Conservation (phyloP, 2,797 vertebrate genomes). For the Gephyroberyx darwinii region DNA sequence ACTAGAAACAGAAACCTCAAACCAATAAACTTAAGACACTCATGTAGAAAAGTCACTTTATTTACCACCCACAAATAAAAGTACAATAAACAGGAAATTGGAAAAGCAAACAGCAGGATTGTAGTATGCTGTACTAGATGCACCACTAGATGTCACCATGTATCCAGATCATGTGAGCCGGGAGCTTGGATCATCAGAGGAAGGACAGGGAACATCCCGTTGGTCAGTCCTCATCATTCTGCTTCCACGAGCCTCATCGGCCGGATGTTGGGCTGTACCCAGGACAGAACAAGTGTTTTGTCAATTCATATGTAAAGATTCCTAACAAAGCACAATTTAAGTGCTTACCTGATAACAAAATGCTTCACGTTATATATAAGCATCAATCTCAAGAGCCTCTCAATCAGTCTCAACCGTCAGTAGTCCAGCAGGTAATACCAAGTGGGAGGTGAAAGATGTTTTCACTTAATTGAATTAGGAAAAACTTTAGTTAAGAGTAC, state of each 20-base stretch:
- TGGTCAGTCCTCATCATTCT: constrained; percentile 81
- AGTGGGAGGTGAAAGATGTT: no score
- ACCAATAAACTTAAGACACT: not conserved
- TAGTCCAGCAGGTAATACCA: no score
- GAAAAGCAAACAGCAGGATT: constrained; percentile 15
- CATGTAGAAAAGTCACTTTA: constrained; percentile 42
- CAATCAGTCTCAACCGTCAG: no score
- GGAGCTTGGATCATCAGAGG: constrained; percentile 77
- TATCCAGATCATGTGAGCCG: constrained; percentile 46
- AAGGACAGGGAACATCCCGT: constrained; percentile 77
- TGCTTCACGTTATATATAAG: no score
- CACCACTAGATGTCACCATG: constrained; percentile 67
- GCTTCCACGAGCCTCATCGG: constrained; percentile 66
- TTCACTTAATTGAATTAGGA: no score
- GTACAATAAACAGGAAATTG: not conserved
- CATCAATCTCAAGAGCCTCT: no score
- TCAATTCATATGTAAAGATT: not conserved
- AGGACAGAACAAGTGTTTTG: not conserved
- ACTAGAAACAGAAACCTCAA: not conserved
- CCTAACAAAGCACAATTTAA: not conserved
- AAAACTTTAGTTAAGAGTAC: no score
- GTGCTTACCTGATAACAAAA: not conserved
- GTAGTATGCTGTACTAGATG: constrained; percentile 27
- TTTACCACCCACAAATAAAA: constrained; percentile 27
- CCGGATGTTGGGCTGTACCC: constrained; percentile 52